A percentile compares a stretch with the other conserved stretches of the same genome.
Evolutionary conservation across 2,797 vertebrate species (phyloP).

Genomic region (Schizothorax lantsangensis): DNA sequence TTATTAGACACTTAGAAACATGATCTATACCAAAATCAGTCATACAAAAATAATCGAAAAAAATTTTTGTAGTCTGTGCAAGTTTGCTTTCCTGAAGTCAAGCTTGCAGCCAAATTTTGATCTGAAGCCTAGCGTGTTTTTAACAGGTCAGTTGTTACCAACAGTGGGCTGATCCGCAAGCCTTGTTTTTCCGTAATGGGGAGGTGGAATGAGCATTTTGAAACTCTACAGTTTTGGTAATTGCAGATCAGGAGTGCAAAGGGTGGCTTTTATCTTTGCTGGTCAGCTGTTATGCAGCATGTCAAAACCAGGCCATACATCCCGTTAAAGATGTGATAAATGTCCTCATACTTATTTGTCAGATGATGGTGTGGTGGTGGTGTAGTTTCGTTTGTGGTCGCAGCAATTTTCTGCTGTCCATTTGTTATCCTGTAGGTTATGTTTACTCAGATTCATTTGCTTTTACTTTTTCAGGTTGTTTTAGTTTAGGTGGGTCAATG

Average conservation of each 20-base stretch:
- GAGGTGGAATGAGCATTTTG: constrained; percentile 54
- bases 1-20: not conserved
- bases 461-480: not conserved
- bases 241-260: constrained; percentile 45
- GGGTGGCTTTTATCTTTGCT: constrained; percentile 53
- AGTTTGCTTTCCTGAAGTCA: constrained; percentile 29
- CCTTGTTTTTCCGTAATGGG: constrained; percentile 50
- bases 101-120: constrained; percentile 58
- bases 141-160: constrained; percentile 58
- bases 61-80: not conserved
- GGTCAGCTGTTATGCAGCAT: constrained; percentile 46
- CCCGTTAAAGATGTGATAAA: constrained; percentile 23
- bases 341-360: not conserved
- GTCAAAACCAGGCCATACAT: constrained; percentile 34
- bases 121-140: constrained; percentile 60
- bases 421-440: not conserved
- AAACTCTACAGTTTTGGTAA: constrained; percentile 47
- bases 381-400: not conserved
- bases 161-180: constrained; percentile 33
- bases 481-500: not conserved
- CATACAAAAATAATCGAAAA: not conserved
- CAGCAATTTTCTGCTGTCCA: not conserved
- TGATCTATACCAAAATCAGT: not conserved
- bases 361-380: not conserved
- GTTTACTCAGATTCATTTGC: not conserved